Conservation (phyloP, 1,140 invertebrate genomes). For the Drosophila auraria region DNA sequence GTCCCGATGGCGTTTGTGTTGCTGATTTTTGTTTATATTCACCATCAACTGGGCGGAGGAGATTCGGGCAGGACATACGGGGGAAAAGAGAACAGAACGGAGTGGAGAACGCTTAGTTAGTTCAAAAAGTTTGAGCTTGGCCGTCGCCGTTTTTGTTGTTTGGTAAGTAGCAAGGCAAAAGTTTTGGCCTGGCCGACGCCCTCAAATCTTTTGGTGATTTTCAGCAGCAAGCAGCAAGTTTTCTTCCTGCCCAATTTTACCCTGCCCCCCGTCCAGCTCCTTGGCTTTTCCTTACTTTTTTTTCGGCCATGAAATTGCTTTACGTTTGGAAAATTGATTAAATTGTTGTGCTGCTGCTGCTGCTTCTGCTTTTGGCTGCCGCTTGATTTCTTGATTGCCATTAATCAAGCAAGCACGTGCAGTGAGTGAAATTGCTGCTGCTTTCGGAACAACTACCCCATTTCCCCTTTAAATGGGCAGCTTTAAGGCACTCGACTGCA, state of each 20-base stretch:
- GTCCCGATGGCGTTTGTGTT: slow-evolving; percentile 85
- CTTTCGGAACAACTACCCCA: slow-evolving; percentile 7
- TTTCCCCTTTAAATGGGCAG: slow-evolving; percentile 12
- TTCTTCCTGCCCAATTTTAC: slow-evolving; percentile 63
- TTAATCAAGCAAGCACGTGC: slow-evolving; percentile 71
- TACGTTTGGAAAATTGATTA: slow-evolving; percentile 80
- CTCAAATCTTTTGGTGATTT: slow-evolving; percentile 70
- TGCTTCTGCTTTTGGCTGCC: slow-evolving; percentile 52
- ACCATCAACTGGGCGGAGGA: slow-evolving; percentile 77
- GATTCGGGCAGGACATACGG: slow-evolving; percentile 9
- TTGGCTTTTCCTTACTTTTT: slow-evolving; percentile 28
- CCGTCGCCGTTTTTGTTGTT: slow-evolving; percentile 38
- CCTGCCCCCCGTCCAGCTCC: neutral
- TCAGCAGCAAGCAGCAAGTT: slow-evolving; percentile 65
- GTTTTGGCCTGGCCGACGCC: slow-evolving; percentile 51
- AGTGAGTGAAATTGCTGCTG: slow-evolving; percentile 43
- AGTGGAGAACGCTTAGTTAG: slow-evolving; percentile 62
- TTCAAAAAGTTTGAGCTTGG: slow-evolving; percentile 61
- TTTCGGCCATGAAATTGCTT: slow-evolving; percentile 68
- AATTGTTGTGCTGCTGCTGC: slow-evolving; percentile 66
- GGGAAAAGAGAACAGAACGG: slow-evolving; percentile 11
- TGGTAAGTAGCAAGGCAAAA: slow-evolving; percentile 71
- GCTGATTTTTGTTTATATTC: slow-evolving; percentile 86
- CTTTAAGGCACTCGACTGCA: slow-evolving; percentile 57
- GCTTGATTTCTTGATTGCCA: slow-evolving; percentile 75